These are phyloP conservation scores for Lepidurus packardi DNA, from an alignment of 1,140 invertebrate species.

Conservation along the genomic window DNA sequence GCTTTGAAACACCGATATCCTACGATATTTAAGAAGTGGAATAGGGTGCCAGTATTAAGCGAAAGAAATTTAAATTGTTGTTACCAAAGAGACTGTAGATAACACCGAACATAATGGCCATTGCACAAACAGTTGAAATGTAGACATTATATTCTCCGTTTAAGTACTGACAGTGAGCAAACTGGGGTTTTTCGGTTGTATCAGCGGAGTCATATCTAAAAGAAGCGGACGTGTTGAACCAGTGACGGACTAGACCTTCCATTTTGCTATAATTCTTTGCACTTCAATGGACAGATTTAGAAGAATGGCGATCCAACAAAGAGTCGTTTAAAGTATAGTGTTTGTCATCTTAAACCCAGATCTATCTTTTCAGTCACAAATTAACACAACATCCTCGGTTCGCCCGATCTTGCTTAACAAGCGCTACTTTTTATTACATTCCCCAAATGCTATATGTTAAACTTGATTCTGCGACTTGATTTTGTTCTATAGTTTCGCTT, in stretches of 20 bases:
- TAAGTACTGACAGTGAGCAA: conserved; percentile 47
- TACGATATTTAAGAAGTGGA: conserved; percentile 47
- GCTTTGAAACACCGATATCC: conserved; percentile 84
- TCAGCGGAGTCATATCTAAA: not conserved
- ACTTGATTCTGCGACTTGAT: too few species aligned
- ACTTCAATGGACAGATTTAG: not conserved
- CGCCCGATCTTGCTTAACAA: too few species aligned
- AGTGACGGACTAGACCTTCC: not conserved
- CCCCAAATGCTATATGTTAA: too few species aligned
- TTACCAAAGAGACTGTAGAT: conserved; percentile 60
- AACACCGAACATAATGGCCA: conserved; percentile 57
- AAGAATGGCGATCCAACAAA: not conserved
- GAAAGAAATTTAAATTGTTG: conserved; percentile 4
- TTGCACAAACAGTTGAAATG: conserved; percentile 51
- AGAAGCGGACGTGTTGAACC: not conserved
- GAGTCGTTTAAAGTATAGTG: too few species aligned
- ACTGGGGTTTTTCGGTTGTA: conserved; percentile 36
- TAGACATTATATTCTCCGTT: conserved; percentile 53
- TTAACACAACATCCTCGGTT: too few species aligned
- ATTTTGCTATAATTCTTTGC: not conserved
- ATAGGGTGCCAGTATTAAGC: conserved; percentile 21
- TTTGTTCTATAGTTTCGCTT: too few species aligned
- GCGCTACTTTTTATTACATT: too few species aligned
- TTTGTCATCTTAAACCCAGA: too few species aligned
- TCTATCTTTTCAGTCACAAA: too few species aligned